Evolutionary conservation across 64 coral and sea anemone genomes (phyloP), one percentile per base, ranked within the genome.

Genomic region (Exaiptasia diaphana): DNA sequence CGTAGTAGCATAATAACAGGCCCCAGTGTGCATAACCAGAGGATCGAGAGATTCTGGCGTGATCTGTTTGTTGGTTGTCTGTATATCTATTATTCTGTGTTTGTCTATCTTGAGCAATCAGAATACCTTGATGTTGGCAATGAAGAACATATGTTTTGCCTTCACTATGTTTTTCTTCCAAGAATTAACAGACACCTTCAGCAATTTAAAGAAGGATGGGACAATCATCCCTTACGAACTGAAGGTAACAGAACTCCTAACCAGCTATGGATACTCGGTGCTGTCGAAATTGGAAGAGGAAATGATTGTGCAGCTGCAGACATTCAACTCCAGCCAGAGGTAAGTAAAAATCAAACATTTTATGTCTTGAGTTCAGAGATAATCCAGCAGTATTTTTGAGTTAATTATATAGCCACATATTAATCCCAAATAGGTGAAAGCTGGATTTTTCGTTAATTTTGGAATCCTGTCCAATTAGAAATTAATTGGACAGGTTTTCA

Each of bases 231-330:
- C 13, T 54, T 84, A 30, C 53, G 81, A 41, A 84, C 65, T 5
- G 81, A 64, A n/a, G 26, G 50, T 33, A 67, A 84, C 73, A 84
- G 58, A 84, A 53, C 81, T 48, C 81, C 81, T 71, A 50, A 37
- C 57, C 24, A 39, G 50, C 31, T 84, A 23, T 84, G 81, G 81
- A n/a, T 84, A 53, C 36, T 52, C 33, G 53, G 67, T 43, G 34
- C 67, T 84, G 36, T 2, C n/a, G n/a, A n/a, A n/a, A n/a, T n/a
- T n/a, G n/a, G n/a, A n/a, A n/a, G n/a, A n/a, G n/a, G n/a, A n/a
- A n/a, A n/a, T n/a, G n/a, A n/a, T n/a, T n/a, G n/a, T n/a, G n/a
- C n/a, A n/a, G n/a, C n/a, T n/a, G n/a, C n/a, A n/a, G n/a, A n/a
- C n/a, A n/a, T n/a, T n/a, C n/a, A n/a, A n/a, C n/a, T n/a, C n/a